Evolutionary conservation across 37 sponge, comb jelly and placozoan species (phyloP).

Genomic region (Axinella damicornis): DNA sequence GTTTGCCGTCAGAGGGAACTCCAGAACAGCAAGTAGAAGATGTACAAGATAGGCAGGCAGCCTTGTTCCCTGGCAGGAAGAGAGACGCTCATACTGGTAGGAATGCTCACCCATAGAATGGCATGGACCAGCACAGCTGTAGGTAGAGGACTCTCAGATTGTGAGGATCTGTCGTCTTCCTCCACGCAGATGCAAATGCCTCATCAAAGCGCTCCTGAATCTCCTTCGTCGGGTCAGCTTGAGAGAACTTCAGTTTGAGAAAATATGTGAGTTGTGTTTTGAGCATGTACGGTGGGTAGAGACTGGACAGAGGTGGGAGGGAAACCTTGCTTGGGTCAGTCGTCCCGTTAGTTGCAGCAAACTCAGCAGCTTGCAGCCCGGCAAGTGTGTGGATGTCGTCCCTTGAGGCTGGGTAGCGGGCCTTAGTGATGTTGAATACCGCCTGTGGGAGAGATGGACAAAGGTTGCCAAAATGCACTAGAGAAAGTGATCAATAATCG

Average conservation of each 20-base stretch:
- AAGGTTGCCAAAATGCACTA: too few relatives aligned
- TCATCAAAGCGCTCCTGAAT: constrained; percentile 5
- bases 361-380: constrained; percentile 64
- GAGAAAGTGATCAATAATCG: too few relatives aligned
- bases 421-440: constrained; percentile 68
- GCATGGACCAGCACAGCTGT: constrained; percentile 74
- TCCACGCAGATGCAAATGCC: constrained; percentile 5
- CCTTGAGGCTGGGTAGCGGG: constrained; percentile 66
- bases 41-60: too few relatives aligned
- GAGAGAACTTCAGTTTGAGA: constrained; percentile 32
- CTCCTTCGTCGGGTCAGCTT: not conserved
- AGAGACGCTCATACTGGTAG: too few relatives aligned
- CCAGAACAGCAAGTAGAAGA: too few relatives aligned
- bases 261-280: not conserved
- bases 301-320: not conserved
- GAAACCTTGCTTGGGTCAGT: not conserved
- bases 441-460: constrained; percentile 47
- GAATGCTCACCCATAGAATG: constrained; percentile 75
- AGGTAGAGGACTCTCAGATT: constrained; percentile 74
- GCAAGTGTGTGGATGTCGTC: constrained; percentile 69
- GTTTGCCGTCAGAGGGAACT: too few relatives aligned
- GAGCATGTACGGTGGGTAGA: constrained; percentile 27
- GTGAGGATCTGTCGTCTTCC: constrained; percentile 11
- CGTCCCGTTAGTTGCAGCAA: not conserved
- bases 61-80: not conserved